Base-by-base conservation (phyloP, 2,888 invertebrate species). In the Trissolcus japonicus region DNA sequence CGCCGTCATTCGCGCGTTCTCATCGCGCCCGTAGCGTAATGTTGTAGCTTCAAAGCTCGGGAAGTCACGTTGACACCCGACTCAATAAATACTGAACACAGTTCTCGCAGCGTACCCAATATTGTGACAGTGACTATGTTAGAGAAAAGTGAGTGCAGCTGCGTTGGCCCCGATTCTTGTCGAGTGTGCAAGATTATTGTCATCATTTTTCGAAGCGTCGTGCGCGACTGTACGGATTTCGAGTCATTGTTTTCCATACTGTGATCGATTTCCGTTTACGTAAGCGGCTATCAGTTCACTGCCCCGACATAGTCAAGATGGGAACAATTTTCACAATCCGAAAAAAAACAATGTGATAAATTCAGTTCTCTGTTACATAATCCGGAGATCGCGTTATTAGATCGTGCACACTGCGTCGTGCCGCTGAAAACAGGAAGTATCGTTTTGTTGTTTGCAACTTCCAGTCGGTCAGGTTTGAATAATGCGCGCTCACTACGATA, bases 91-190 rank as follows among this genome's bases (percentile, higher is more conserved):
- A 65, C 41, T 43, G 53, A 48, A 56, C 21, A 72, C 21, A 67
- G 50, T 59, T 63, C 56, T 59, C 59, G 62, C 67, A 65, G 35
- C 69, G 68, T 62, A 53, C 29, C 50, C 48, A 40, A 59, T 75
- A 63, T 63, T 51, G 79, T 74, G 63, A 76, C 61, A 80, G 83
- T 80, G 79, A 79, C 41, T 53, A 88, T 88, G 88, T 79, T 88
- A 79, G 86, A 88, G 71, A 88, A 88, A 84, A 87, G 88, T 88
- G 88, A 88, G 88, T 88, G 86, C 17, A 50, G 13, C 16, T 51
- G 55, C 17, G 14, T 48, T 48, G 48, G 14, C 48, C 35, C 35
- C 35, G 35, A 35, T 35, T 35, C 35, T 35, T 35, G 35, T 11
- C 35, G 35, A 35, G 35, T 35, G 35, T 35, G 35, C 35, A 35